A percentile compares a stretch with the other conserved stretches of the same genome.
Evolutionary conservation across 2,797 vertebrate genomes (phyloP).

Genomic region (Xenentodon cancila): DNA sequence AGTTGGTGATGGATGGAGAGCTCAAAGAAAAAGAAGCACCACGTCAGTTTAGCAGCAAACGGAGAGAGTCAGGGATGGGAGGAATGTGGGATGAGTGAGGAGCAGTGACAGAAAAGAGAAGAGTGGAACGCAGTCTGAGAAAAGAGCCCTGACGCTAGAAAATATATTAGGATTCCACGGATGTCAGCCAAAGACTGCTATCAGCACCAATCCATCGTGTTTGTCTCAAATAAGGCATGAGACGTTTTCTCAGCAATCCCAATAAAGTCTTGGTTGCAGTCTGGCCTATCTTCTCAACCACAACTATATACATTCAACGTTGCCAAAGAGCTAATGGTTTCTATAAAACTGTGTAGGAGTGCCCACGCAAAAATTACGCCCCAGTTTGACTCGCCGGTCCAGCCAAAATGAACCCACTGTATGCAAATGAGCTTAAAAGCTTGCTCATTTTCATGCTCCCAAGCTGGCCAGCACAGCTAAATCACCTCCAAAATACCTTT

Average conservation of each 20-base stretch:
- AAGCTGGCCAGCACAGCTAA: slow-evolving; percentile 59
- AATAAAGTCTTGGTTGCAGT: slow-evolving; percentile 23
- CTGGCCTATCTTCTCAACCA: slow-evolving; percentile 28
- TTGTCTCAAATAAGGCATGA: slow-evolving; percentile 20
- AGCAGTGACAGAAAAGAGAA: slow-evolving; percentile 20
- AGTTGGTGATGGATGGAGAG: slow-evolving; percentile 71
- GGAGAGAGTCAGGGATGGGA: slow-evolving; percentile 47
- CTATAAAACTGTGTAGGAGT: slow-evolving; percentile 44
- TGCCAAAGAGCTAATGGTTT: slow-evolving; percentile 58
- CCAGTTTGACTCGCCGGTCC: slow-evolving; percentile 53
- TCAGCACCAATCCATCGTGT: slow-evolving; percentile 32
- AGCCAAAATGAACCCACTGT: slow-evolving; percentile 72
- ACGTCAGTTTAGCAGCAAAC: slow-evolving; percentile 73
- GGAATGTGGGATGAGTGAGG: slow-evolving; percentile 49
- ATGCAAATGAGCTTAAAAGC: slow-evolving; percentile 77
- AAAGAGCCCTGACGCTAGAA: slow-evolving; percentile 49
- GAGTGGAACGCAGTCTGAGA: slow-evolving; percentile 23
- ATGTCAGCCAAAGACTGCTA: slow-evolving; percentile 42
- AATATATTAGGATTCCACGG: slow-evolving; percentile 66
- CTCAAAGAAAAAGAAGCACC: slow-evolving; percentile 48
- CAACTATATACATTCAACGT: slow-evolving; percentile 24
- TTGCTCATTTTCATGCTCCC: slow-evolving; percentile 56
- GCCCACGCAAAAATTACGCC: slow-evolving; percentile 52
- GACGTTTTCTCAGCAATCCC: slow-evolving; percentile 32
- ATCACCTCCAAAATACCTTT: slow-evolving; percentile 58